A percentile compares a stretch with the other conserved stretches of the same genome.
These are phyloP conservation scores for Aplodontia rufa DNA, from an alignment of 2,113 vertebrate species.

Conservation along the genomic window DNA sequence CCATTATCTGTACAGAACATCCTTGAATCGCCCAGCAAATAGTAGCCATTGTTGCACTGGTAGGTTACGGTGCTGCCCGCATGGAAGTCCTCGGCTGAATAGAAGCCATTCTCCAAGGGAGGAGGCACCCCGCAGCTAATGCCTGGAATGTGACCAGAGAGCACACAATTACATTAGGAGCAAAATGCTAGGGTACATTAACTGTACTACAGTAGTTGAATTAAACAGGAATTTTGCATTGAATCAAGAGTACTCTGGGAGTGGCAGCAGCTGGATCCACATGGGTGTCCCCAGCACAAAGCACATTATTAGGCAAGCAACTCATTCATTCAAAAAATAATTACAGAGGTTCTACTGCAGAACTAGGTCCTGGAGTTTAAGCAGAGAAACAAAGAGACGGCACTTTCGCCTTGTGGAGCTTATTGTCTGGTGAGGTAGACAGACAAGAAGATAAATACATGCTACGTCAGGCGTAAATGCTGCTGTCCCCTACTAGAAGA, in stretches of 20 bases:
- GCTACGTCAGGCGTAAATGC: rapidly evolving
- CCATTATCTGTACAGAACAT: conserved; percentile 93
- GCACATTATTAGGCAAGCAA: background rate
- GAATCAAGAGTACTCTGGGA: background rate
- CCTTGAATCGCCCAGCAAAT: conserved; percentile 93
- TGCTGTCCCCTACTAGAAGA: rapidly evolving
- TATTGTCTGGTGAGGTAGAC: background rate
- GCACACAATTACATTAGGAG: background rate
- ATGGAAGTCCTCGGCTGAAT: conserved; percentile 91
- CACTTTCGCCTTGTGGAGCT: background rate
- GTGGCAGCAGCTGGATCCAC: background rate
- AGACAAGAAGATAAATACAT: background rate
- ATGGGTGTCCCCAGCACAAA: background rate
- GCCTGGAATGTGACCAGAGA: conserved; percentile 77
- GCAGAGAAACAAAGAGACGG: background rate
- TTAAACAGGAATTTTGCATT: background rate
- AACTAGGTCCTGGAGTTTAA: background rate
- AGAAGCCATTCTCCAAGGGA: conserved; percentile 91
- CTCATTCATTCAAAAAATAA: background rate
- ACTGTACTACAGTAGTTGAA: background rate
- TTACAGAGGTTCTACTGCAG: background rate
- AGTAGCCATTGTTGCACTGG: conserved; percentile 94
- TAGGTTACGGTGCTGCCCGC: conserved; percentile 92
- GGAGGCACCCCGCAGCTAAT: conserved; percentile 93
- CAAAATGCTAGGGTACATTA: background rate